Evolutionary conservation across 2,797 vertebrate species (phyloP).

Genomic region (Loris lydekkerianus): DNA sequence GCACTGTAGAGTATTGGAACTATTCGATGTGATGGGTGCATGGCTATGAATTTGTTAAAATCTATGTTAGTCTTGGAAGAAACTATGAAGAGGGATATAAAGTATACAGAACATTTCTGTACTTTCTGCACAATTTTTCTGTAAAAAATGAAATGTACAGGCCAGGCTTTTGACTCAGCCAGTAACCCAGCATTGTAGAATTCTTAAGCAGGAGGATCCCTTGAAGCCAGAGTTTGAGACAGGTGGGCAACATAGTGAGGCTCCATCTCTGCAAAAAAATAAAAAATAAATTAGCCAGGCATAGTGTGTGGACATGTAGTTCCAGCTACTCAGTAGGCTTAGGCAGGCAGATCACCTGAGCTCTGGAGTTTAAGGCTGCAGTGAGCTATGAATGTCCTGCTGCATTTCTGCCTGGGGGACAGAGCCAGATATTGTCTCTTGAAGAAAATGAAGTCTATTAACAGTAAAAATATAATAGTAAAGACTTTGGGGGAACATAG

Average conservation of each 20-base stretch:
- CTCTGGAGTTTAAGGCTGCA: background rate
- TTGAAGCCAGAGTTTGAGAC: background rate
- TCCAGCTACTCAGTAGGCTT: background rate
- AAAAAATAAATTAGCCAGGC: background rate
- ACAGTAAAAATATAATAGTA: background rate
- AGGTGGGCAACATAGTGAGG: background rate
- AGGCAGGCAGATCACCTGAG: background rate
- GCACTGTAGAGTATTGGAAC: background rate
- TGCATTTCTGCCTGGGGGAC: background rate
- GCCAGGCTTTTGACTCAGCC: background rate
- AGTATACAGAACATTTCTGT: background rate
- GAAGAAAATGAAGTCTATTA: background rate
- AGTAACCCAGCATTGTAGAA: background rate
- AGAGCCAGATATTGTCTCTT: background rate
- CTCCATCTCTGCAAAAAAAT: background rate
- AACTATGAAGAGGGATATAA: background rate
- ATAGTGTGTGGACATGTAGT: background rate
- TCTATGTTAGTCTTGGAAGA: background rate
- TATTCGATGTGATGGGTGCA: background rate
- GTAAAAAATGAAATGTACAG: background rate
- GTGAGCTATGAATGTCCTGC: background rate
- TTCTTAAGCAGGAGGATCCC: background rate
- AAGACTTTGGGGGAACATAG: background rate
- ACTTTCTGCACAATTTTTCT: background rate
- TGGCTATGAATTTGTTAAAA: background rate